Base-by-base conservation (phyloP, 2,888 invertebrate species). In the Prenolepis imparis region DNA sequence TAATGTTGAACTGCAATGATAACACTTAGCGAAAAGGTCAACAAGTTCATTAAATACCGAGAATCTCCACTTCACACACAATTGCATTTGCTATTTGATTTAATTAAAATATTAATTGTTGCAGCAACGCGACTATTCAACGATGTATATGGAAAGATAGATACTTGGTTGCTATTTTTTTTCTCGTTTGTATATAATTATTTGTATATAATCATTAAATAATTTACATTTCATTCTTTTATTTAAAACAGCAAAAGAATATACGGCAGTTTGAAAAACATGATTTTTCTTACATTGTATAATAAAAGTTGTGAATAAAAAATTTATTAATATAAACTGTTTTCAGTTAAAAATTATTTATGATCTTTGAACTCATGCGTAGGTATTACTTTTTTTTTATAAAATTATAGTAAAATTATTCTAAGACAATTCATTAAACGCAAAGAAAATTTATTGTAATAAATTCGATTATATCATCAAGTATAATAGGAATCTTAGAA, bases 21-120 rank as follows among this genome's bases (percentile, higher is more conserved):
- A 80, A 59, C 32, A 32, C 59, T 59, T 59, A 59, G 57, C 44
- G 44, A 18, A 59, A 44, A 61, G 72, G 72, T 80, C 70, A 70
- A 70, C 21, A 70, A 70, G 78, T 70, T 72, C 59, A 72, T 12
- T 28, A 68, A 78, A 44, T 12, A 70, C 48, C 32, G 32, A 5
- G 32, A 44, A 70, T 59, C n/a, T 18, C 12, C 32, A 12, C 15
- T 70, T n/a, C n/a, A n/a, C n/a, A n/a, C n/a, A n/a, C 12, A 8
- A 39, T 24, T 36, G 8, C 21, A 41, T 68, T 68, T 52, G 57
- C 15, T 21, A 36, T 44, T 21, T 15, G 3, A 28, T 18, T 68
- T 12, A 36, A 80, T 70, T 61, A 8, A 39, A 41, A 59, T 0
- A 21, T 59, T 70, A 78, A 70, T 68, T 36, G 24, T 5, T 36